A percentile compares a stretch with the other conserved stretches of the same genome.
Evolutionary conservation across 2,113 vertebrate genomes (phyloP).

Genomic region (Falco punctatus): DNA sequence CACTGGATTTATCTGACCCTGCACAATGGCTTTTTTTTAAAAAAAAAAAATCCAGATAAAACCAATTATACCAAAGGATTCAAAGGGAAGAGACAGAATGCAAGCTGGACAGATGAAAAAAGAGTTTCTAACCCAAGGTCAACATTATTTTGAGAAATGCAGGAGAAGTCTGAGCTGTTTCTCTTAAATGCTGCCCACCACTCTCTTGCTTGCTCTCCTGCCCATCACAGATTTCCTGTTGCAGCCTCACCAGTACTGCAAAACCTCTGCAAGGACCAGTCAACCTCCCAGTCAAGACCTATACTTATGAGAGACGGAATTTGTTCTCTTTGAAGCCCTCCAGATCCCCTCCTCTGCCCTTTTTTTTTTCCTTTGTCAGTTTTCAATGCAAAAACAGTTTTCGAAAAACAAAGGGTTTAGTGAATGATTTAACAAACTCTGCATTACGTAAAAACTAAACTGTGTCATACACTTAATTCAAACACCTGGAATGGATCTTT

Average conservation of each 20-base stretch:
- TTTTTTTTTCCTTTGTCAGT: neutral
- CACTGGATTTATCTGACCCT: neutral
- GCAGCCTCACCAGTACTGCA: neutral
- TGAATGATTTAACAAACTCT: slow-evolving; percentile 14
- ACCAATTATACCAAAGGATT: neutral
- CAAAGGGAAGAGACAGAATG: neutral
- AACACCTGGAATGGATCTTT: neutral
- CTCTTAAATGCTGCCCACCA: neutral
- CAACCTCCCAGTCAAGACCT: neutral
- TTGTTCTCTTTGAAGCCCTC: neutral
- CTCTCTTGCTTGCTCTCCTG: neutral
- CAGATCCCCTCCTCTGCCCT: neutral
- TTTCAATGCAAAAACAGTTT: slow-evolving; percentile 26
- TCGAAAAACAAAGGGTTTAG: neutral
- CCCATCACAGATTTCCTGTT: neutral
- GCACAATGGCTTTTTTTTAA: neutral
- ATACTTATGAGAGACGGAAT: neutral
- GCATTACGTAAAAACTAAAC: neutral
- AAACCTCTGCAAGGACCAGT: neutral
- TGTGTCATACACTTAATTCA: neutral
- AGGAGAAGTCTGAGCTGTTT: neutral
- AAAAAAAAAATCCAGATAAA: neutral
- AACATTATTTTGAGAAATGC: neutral
- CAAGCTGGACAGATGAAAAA: neutral
- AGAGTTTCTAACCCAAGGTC: neutral